These are phyloP conservation scores for Monoplex corrugatus DNA, from an alignment of 2,888 invertebrate genomes.

Conservation along the genomic window DNA sequence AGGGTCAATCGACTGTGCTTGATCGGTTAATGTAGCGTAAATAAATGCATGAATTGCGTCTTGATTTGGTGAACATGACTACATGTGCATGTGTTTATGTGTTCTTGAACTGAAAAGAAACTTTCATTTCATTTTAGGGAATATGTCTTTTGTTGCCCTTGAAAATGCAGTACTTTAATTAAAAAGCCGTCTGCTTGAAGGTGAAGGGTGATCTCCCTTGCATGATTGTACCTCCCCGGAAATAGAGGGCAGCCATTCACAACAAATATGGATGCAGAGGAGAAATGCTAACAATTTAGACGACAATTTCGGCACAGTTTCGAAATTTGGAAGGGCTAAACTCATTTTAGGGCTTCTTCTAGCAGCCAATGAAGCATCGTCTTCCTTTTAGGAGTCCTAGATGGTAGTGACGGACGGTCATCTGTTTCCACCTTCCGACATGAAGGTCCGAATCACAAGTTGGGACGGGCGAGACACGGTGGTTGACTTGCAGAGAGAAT, in stretches of 20 bases:
- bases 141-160: not conserved
- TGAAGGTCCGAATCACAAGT: slow-evolving; percentile 80
- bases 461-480: slow-evolving; percentile 79
- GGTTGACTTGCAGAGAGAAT: slow-evolving; percentile 76
- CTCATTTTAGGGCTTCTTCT: not conserved
- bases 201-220: slow-evolving; percentile 41
- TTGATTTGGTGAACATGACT: not conserved
- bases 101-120: not conserved
- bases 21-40: not conserved
- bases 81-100: not conserved
- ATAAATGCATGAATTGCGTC: not conserved
- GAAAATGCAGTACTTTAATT: not conserved
- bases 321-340: not conserved
- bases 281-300: not conserved
- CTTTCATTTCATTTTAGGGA: not conserved
- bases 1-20: slow-evolving; percentile 25
- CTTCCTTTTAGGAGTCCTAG: slow-evolving; percentile 49
- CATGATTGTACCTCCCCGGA: slow-evolving; percentile 1
- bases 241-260: slow-evolving; percentile 47
- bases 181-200: slow-evolving; percentile 33
- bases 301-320: slow-evolving; percentile 11
- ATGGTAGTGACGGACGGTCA: slow-evolving; percentile 82
- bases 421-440: slow-evolving; percentile 75
- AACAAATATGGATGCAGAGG: slow-evolving; percentile 43
- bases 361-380: slow-evolving; percentile 7